Base-by-base conservation (phyloP, 2,797 vertebrate species). In the Pygocentrus nattereri region DNA sequence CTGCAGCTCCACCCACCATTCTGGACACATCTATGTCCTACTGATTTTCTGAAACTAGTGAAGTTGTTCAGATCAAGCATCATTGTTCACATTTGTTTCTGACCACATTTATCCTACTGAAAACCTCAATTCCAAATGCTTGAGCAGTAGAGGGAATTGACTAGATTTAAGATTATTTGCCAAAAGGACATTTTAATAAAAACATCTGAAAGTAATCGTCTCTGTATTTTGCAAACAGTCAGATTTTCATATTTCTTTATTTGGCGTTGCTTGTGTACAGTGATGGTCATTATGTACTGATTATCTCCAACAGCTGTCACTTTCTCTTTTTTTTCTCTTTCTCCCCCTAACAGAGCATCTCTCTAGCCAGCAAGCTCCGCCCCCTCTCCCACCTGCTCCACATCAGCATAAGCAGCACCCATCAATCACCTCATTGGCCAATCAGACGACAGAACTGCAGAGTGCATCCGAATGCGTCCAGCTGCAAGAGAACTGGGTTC, bases 401-500 rank as follows among this genome's bases (percentile, higher is more conserved):
- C 96, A 97, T 84, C 91, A 96, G 85, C 97, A 97, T 88, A 97
- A 96, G 93, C 97, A 97, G 89, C 97, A 97, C 70, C 97, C 97
- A 75, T 98, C 97, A 89, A 95, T 99, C 95, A 99, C 97, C 85
- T 97, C 97, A 81, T 94, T 99, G 96, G 97, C 97, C 94, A 97
- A 97, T 93, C 97, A 97, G 88, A 97, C 97, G 94, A 96, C 97
- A 93, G 98, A 99, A 94, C 96, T 99, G 95, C 98, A 98, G 95
- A 97, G 97, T 92, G 97, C 98, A 92, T 97, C 98, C 82, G 98
- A 99, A 96, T 99, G 98, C 87, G 98, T 98, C 96, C 98, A 99
- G 97, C 97, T 99, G 97, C 98, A 99, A 95, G 98, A 98, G 97
- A 99, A 97, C 97, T 99, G 98, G 98, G 98, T 99, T 92, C 95